A percentile compares a stretch with the other conserved stretches of the same genome.
These are phyloP conservation scores for Heliconius erato DNA, from an alignment of 2,888 invertebrate species.

Conservation along the genomic window DNA sequence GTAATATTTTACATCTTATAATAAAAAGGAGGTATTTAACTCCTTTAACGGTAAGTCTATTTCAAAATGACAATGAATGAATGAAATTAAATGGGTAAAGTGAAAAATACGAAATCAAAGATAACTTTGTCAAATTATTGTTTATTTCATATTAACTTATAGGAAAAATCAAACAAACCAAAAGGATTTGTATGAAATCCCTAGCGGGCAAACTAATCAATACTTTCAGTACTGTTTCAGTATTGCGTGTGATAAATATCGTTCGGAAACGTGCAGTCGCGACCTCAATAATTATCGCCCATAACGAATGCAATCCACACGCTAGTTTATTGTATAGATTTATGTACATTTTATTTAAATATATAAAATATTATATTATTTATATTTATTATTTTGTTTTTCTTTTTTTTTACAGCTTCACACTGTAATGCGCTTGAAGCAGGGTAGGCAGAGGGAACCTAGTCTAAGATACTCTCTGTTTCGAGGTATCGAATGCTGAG, in stretches of 20 bases:
- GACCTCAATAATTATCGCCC: slow-evolving; percentile 30
- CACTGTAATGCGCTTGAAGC: not conserved
- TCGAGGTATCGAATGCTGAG: no score
- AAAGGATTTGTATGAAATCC: not conserved
- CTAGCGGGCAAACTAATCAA: slow-evolving; percentile 14
- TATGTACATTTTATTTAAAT: not conserved
- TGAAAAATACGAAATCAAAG: not conserved
- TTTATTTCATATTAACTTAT: not conserved
- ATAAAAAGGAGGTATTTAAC: no score
- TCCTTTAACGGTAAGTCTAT: no score
- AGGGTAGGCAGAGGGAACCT: not conserved
- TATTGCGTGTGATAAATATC: slow-evolving; percentile 33
- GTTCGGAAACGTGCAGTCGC: slow-evolving; percentile 15
- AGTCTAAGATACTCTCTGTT: no score
- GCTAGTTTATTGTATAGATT: slow-evolving; percentile 13
- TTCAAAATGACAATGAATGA: no score
- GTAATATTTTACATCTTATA: no score
- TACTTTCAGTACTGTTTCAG: slow-evolving; percentile 18
- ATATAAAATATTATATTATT: not conserved
- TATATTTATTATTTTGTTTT: not conserved
- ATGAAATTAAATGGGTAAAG: no score
- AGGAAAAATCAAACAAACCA: not conserved
- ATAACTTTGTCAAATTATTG: not conserved
- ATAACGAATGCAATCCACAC: slow-evolving; percentile 23
- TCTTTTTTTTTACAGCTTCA: not conserved